Evolutionary conservation across 2,113 vertebrate genomes (phyloP).

Genomic region (Pao palembangensis): DNA sequence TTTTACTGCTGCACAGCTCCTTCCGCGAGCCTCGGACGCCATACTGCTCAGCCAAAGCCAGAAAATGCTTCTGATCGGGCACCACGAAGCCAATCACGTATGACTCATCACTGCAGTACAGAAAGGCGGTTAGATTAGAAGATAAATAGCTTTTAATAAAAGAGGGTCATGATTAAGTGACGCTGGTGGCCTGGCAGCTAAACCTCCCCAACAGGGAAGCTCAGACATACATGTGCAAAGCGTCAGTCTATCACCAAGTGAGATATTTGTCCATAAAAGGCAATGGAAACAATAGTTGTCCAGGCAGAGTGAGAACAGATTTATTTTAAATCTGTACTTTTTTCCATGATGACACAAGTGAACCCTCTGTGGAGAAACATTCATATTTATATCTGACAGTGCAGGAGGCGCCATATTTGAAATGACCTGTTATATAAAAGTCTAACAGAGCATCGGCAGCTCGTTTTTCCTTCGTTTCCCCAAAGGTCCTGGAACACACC

Average conservation of each 20-base stretch:
- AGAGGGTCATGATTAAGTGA: neutral
- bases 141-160: neutral
- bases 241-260: neutral
- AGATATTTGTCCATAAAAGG: conserved; percentile 29
- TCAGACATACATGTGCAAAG: neutral
- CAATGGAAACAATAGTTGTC: conserved; percentile 5
- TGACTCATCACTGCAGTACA: conserved; percentile 83
- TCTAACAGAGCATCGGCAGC: no score
- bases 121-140: conserved; percentile 3
- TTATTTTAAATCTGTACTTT: conserved; percentile 1
- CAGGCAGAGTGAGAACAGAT: conserved; percentile 5
- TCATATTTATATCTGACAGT: no score
- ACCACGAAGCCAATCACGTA: conserved; percentile 95
- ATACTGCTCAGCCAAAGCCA: conserved; percentile 81
- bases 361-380: no score
- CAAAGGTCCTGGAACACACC: conserved; percentile 60
- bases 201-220: conserved; percentile 7
- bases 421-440: neutral
- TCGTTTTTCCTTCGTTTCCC: no score
- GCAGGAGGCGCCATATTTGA: neutral
- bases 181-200: neutral
- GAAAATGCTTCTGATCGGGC: conserved; percentile 92
- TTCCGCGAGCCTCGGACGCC: conserved; percentile 80
- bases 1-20: conserved; percentile 84
- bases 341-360: no score